Base-by-base conservation (phyloP, 2,797 vertebrate genomes). In the Poecile montanus region DNA sequence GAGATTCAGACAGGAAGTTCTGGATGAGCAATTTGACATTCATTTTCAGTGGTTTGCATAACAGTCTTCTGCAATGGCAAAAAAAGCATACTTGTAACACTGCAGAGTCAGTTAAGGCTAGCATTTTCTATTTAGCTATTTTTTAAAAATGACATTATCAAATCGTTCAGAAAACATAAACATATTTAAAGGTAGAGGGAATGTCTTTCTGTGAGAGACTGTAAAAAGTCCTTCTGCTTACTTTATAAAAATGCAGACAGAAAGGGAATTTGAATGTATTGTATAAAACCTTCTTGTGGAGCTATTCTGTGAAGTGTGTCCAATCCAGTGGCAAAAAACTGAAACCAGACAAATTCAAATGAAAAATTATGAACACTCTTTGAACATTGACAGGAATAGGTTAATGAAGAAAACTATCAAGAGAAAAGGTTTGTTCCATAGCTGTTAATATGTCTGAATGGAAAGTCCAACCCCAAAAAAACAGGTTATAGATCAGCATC, bases 11-110 rank as follows among this genome's bases (percentile, higher is more conserved):
- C 85, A n/a, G 19, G 26, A 77, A 83, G 44, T 65, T 50, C 61
- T 74, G 58, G 61, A 75, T 88, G 45, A 89, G 76, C 21, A 80
- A 80, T 83, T n/a, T 77, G 73, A 88, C 50, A 44, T 72, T 79
- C 58, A 80, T 93, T 89, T 71, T 51, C 66, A 47, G 68, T 63
- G 65, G 56, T 89, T 83, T 95, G 78, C 32, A 48, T 89, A 85
- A 73, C 56, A 88, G 63, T 56, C 26, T 82, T 91, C 63, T 1
- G 3, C 4, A 3, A 42, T 2, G 21, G 18, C 5, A 80, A 92
- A 76, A 88, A 70, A n/a, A 10, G 1, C 11, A 20, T 56, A n/a
- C 53, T 76, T 74, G 9, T 62, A 78, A 62, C 40, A 57, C 26
- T 76, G 21, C 40, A 48, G 17, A 74, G 47, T 72, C 58, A 72